Conservation (phyloP, 1,140 invertebrate species). For the Nasonia longicornis region DNA sequence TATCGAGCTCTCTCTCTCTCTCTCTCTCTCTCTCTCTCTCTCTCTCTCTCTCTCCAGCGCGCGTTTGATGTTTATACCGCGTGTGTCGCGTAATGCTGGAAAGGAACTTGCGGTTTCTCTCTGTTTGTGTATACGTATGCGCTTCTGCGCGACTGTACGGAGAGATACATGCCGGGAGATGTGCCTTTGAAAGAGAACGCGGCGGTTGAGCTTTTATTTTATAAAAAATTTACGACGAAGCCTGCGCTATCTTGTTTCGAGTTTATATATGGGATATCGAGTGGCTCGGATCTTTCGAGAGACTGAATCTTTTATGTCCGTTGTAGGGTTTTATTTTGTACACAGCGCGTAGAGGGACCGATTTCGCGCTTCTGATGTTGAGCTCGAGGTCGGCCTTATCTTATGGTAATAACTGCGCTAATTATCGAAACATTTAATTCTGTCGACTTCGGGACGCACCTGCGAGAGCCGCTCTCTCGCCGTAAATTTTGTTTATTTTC, state of each 20-base stretch:
- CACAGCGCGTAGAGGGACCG: no score
- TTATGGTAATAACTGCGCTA: no score
- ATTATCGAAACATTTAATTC: no score
- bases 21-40: not conserved
- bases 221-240: not conserved
- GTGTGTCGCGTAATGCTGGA: not conserved
- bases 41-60: not conserved
- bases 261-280: slow-evolving; percentile 3
- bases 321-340: not conserved
- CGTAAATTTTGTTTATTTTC: not conserved
- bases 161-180: not conserved
- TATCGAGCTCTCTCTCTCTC: not conserved
- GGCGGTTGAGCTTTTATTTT: not conserved
- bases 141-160: no score
- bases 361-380: no score
- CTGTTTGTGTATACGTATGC: not conserved
- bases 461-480: no score
- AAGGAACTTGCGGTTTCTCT: slow-evolving; percentile 2
- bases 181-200: not conserved
- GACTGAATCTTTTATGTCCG: not conserved
- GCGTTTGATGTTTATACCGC: not conserved
- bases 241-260: not conserved
- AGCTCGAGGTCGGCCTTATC: no score
- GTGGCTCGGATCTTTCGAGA: not conserved
- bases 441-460: no score